A percentile compares a stretch with the other conserved stretches of the same genome.
Conservation (phyloP, 2,797 vertebrate species). For the Hozukius guyotensis region DNA sequence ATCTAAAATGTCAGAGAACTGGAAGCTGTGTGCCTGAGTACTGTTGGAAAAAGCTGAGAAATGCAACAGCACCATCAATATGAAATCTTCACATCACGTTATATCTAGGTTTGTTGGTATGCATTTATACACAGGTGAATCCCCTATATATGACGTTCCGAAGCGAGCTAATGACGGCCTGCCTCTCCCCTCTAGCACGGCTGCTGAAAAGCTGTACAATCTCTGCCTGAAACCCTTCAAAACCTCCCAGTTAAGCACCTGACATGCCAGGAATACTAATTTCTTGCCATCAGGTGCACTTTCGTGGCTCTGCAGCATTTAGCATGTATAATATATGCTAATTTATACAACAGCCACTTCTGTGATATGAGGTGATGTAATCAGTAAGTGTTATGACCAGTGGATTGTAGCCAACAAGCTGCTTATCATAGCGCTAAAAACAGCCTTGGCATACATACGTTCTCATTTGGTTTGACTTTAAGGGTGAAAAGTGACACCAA, state of each 20-base stretch:
- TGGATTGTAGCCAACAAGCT: constrained; percentile 28
- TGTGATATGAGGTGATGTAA: constrained; percentile 54
- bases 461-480: neutral
- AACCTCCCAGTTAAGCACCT: constrained; percentile 31
- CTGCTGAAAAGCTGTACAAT: constrained; percentile 1
- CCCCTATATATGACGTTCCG: neutral
- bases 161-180: neutral
- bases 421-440: constrained; percentile 11
- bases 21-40: neutral
- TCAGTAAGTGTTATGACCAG: constrained; percentile 4
- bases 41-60: neutral
- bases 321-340: constrained; percentile 58
- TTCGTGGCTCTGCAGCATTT: constrained; percentile 50
- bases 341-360: constrained; percentile 54
- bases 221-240: constrained; percentile 22
- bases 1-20: neutral
- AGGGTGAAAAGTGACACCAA: neutral
- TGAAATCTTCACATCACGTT: neutral
- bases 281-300: constrained; percentile 34
- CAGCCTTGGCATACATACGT: neutral
- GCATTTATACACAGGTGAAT: neutral
- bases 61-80: neutral
- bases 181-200: neutral
- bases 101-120: neutral
- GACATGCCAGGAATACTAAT: constrained; percentile 68